phyloP scores from a whole-genome alignment of 2,888 invertebrate species.

The Petrolisthes cinctipes region DNA sequence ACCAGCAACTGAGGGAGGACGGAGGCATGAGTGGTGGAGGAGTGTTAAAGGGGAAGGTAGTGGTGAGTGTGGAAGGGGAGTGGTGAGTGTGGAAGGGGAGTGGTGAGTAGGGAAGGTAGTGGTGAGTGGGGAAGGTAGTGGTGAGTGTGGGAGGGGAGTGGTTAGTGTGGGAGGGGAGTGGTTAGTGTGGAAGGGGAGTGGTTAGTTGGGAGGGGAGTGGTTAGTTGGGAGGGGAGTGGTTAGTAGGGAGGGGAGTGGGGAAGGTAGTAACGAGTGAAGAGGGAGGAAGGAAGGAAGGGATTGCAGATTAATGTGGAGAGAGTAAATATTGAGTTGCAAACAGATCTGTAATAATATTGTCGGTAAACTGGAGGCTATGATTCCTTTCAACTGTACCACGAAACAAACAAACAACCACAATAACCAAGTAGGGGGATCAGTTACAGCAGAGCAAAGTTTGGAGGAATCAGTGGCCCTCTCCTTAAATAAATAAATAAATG shows the following conservation, averaged over 20 bases:
- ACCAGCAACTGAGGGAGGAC: conserved; percentile 49
- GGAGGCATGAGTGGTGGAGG: background rate
- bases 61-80: background rate
- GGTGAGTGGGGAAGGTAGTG: no score
- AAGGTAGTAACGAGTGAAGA: no score
- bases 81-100: background rate
- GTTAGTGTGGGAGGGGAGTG: background rate
- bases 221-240: no score
- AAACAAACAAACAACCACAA: no score
- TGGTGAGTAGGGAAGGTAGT: background rate
- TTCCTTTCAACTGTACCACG: no score
- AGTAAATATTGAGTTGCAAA: background rate
- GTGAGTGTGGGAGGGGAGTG: background rate
- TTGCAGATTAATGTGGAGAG: background rate
- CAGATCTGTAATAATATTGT: no score
- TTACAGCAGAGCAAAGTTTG: no score
- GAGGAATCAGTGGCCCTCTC: no score
- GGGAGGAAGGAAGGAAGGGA: background rate
- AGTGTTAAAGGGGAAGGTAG: background rate
- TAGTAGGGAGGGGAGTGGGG: no score
- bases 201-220: background rate
- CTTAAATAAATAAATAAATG: no score
- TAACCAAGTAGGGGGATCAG: no score
- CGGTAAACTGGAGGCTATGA: no score
- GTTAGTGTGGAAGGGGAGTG: background rate